Base-by-base conservation (phyloP, 2,113 vertebrate genomes). In the Pongo abelii region DNA sequence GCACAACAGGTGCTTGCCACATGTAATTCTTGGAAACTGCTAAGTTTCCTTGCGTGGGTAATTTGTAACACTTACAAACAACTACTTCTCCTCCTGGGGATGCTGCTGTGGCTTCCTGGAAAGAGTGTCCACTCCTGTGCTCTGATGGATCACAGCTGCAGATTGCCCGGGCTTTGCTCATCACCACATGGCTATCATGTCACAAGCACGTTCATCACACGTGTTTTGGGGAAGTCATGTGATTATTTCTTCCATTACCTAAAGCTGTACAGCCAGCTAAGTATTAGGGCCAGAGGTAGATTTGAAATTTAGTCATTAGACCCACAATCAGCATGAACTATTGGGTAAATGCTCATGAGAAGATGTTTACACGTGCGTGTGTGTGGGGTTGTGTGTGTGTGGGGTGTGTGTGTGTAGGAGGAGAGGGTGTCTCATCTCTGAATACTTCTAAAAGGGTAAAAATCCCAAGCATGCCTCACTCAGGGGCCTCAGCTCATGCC, bases 61-160 rank as follows among this genome's bases (percentile, higher is more conserved):
- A 72, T 96, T 86, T 89, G 90, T 55, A 84, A 93, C 55, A 43
- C 25, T 74, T 94, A 52, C 43, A 74, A 78, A 52, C 43, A 86
- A 77, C 30, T 18, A 69, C 74, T 91, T 86, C 77, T 46, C 52
- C 32, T 67, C 38, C 38, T 75, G 43, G 11, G 32, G 46, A 32
- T 40, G 57, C 38, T 35, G 5, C 81, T 46, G 22, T 27, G 52
- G 1, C 84, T 94, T 87, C 88, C 38, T 40, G 67, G 72, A 80
- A 91, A 25, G 48, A 17, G 20, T 17, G 25, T 55, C 23, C 1
- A 2, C 38, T 78, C 43, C 38, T 2, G 8, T 0, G 38, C 32
- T 91, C 46, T 23, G 89, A 89, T 35, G n/a, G 7, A 11, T 43
- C 61, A 23, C 25, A 75, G 22, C 12, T 38, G 35, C 1, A 9